These are phyloP conservation scores for Muntiacus reevesi DNA, from an alignment of 2,113 vertebrate genomes.

Conservation along the genomic window DNA sequence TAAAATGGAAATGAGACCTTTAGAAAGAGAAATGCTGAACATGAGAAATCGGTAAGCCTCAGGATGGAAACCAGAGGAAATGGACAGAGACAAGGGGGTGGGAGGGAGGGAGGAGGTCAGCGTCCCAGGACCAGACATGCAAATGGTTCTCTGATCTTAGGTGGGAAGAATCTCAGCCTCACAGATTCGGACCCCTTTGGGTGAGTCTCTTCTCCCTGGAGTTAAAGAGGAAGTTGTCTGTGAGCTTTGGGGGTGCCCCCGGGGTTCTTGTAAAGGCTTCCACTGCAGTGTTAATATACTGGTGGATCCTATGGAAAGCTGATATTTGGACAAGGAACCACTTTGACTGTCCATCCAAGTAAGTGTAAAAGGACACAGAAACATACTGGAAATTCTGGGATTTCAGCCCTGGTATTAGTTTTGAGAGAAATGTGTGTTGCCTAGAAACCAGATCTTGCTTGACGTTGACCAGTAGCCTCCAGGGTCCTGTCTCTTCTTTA, in stretches of 20 bases:
- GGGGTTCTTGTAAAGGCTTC: conserved; percentile 60
- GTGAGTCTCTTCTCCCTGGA: background rate
- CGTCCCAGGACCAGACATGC: background rate
- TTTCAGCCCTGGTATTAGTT: background rate
- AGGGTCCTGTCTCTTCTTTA: background rate
- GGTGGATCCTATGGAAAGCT: background rate
- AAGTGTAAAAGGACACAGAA: conserved; percentile 47
- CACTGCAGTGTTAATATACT: background rate
- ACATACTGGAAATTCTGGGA: background rate
- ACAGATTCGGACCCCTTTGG: background rate
- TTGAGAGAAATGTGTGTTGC: background rate
- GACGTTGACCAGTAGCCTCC: background rate
- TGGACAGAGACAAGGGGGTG: background rate
- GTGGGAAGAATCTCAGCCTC: background rate
- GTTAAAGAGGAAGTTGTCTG: background rate
- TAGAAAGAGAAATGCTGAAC: conserved; percentile 61
- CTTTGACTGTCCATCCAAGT: conserved; percentile 64
- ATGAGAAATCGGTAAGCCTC: conserved; percentile 46
- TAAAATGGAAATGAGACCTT: conserved; percentile 79
- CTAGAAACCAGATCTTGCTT: background rate
- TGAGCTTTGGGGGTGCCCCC: background rate
- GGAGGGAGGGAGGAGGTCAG: background rate
- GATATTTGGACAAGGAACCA: conserved; percentile 63
- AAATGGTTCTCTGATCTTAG: background rate
- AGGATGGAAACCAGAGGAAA: background rate